phyloP scores from a whole-genome alignment of 2,888 invertebrate species.

The Agonopterix heracliana region DNA sequence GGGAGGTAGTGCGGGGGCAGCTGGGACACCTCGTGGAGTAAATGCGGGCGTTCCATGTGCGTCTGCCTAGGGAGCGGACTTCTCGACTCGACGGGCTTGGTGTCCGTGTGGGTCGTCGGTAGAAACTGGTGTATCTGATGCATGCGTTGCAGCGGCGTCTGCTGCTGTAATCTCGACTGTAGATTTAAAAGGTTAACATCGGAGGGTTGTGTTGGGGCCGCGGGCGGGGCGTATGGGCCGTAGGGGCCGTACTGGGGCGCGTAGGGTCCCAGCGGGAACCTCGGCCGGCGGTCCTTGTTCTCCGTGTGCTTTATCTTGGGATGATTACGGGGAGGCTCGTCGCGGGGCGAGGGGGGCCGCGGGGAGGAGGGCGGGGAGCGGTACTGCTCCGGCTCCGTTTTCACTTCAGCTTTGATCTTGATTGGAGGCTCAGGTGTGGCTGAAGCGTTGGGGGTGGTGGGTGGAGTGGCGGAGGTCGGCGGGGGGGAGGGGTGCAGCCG shows the following conservation, averaged over 20 bases:
- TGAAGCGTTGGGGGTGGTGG: slow-evolving; percentile 13
- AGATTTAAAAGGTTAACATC: slow-evolving; percentile 6
- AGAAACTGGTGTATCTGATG: slow-evolving; percentile 19
- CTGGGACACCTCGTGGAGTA: slow-evolving; percentile 7
- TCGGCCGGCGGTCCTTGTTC: slow-evolving; percentile 57
- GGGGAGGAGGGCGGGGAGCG: slow-evolving; percentile 46
- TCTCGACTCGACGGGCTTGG: background rate
- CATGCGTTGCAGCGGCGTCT: slow-evolving; percentile 18
- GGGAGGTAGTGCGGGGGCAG: slow-evolving; percentile 5
- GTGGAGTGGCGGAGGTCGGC: background rate
- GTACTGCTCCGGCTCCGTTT: slow-evolving; percentile 60
- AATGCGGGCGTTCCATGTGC: slow-evolving; percentile 12
- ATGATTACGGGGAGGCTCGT: slow-evolving; percentile 40
- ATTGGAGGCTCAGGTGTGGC: slow-evolving; percentile 26
- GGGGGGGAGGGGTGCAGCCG: slow-evolving; percentile 8
- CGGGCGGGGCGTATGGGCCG: slow-evolving; percentile 58
- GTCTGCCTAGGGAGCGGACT: background rate
- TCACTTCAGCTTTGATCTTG: slow-evolving; percentile 65
- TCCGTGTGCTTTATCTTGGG: slow-evolving; percentile 69
- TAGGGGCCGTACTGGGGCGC: slow-evolving; percentile 67
- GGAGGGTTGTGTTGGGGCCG: slow-evolving; percentile 13
- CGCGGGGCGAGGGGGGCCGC: slow-evolving; percentile 26
- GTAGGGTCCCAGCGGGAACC: slow-evolving; percentile 65
- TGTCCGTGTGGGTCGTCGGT: slow-evolving; percentile 10
- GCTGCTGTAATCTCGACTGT: slow-evolving; percentile 12